These are phyloP conservation scores for Eubucco bourcierii DNA, from an alignment of 2,113 vertebrate species.

Conservation along the genomic window DNA sequence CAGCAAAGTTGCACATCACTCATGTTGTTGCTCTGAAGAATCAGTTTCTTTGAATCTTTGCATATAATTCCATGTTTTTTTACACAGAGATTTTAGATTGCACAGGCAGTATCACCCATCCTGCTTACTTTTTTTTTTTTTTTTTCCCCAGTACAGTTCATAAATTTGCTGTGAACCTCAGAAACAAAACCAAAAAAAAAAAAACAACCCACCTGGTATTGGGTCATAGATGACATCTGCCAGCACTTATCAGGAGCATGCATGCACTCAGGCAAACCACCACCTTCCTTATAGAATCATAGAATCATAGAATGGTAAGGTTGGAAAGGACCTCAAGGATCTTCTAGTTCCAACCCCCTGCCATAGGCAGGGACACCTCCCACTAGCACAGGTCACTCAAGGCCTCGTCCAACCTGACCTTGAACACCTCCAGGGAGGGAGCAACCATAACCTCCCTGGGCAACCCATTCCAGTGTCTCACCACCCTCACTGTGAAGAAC, in stretches of 20 bases:
- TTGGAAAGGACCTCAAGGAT: no score
- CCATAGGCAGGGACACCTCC: no score
- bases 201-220: rapidly evolving
- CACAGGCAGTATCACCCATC: background rate
- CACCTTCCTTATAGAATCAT: background rate
- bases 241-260: background rate
- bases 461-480: no score
- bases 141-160: rapidly evolving
- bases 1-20: background rate
- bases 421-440: no score
- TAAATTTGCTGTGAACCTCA: background rate
- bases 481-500: no score
- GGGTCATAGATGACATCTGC: background rate
- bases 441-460: no score
- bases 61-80: background rate
- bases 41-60: background rate
- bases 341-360: no score
- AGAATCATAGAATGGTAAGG: no score
- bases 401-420: no score
- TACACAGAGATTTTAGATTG: background rate
- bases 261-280: background rate
- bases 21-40: background rate
- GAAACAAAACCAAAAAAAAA: background rate
- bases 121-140: background rate
- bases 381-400: no score